Evolutionary conservation across 2,113 vertebrate genomes (phyloP), one percentile per base, ranked within the genome.

Genomic region (Cairina moschata): DNA sequence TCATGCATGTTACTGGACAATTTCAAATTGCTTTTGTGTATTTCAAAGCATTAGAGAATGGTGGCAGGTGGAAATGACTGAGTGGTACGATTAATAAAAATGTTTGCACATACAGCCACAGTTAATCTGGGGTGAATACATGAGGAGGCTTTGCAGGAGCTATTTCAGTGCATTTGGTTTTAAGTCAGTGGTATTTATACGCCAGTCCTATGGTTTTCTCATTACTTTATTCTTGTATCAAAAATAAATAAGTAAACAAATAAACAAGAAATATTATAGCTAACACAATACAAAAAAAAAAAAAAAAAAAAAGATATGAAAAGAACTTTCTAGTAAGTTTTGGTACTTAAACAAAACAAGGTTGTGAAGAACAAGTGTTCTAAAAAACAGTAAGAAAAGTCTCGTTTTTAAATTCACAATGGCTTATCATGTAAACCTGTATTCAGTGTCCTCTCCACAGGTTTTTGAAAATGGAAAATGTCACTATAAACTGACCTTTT

Each of bases 401-500:
- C 14, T 42, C 46, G 6, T 7, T 93, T 86, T 95, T 55, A 94
- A 78, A 95, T 60, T 44, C 1, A 26, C 59, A 50, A 48, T 29
- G 23, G 52, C 46, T 95, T 95, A 88, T 77, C 68, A 79, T 86
- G 55, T 83, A 69, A 93, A 94, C 93, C 75, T 83, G 66, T 56
- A 95, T n/a, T 89, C 90, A 67, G 65, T 88, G 93, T 93, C 93
- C 93, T 95, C 93, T 91, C 89, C 92, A 92, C 83, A 92, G 83
- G 86, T 92, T 97, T 94, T 78, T 83, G 58, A 74, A 95, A 95
- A 86, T 62, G 81, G 77, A 90, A 97, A 95, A 97, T 91, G 95
- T 94, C 88, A 91, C 95, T 83, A 91, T 91, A 96, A 96, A 92
- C 72, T 96, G 96, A 97, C 97, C 96, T 97, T 97, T 97, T 96